These are phyloP conservation scores for Baryphthengus martii DNA, from an alignment of 2,113 vertebrate species.

Conservation along the genomic window DNA sequence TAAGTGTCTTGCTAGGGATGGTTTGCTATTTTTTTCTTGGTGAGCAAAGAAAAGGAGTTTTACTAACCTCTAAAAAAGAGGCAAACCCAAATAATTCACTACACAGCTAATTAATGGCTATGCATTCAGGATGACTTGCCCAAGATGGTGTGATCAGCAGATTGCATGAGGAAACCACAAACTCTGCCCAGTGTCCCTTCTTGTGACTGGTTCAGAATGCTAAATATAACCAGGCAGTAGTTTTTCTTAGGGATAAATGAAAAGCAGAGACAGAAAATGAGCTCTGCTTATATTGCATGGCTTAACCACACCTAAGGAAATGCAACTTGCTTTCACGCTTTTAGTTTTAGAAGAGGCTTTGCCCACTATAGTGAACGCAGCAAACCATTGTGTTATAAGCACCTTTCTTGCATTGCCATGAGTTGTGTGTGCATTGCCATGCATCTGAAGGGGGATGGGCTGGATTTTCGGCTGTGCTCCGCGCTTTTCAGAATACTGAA, in stretches of 20 bases:
- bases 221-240: not conserved
- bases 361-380: not conserved
- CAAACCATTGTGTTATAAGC: not conserved
- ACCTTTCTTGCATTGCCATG: not conserved
- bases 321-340: not conserved
- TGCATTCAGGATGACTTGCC: not conserved
- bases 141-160: not conserved
- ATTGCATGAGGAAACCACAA: not conserved
- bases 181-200: not conserved
- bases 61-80: not conserved
- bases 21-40: not conserved
- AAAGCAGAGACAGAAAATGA: not conserved
- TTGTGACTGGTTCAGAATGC: not conserved
- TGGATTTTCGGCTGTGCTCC: not conserved
- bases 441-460: not conserved
- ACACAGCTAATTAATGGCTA: not conserved
- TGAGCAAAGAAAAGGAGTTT: not conserved
- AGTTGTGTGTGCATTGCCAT: not conserved
- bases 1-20: not conserved
- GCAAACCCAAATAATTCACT: not conserved
- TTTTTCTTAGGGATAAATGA: not conserved
- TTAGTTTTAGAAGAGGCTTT: not conserved
- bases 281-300: not conserved
- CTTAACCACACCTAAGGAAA: slow-evolving; percentile 12
- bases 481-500: not conserved